phyloP scores from a whole-genome alignment of 2,888 invertebrate species.

The Caenorhabditis sp. region DNA sequence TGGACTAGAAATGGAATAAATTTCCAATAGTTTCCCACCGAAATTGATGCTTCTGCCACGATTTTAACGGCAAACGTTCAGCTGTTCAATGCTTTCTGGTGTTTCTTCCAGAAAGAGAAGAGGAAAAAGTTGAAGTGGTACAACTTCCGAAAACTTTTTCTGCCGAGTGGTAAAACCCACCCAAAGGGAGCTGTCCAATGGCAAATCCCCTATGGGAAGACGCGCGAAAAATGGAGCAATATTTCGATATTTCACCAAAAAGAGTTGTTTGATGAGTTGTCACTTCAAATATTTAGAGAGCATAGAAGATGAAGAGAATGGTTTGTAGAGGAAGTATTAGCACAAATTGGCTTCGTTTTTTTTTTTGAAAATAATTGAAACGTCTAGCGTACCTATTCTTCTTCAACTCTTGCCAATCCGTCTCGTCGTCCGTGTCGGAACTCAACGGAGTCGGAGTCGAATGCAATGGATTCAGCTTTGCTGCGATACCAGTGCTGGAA shows the following conservation, averaged over 20 bases:
- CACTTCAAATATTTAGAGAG: background rate
- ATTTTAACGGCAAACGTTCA: background rate
- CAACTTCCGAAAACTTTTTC: background rate
- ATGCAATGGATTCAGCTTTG: constrained; percentile 10
- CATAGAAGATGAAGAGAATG: too few relatives aligned
- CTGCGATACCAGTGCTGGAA: constrained; percentile 33
- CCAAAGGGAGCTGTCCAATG: background rate
- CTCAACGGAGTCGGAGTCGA: background rate
- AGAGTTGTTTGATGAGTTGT: constrained; percentile 11
- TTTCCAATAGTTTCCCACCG: too few relatives aligned
- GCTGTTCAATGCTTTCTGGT: too few relatives aligned
- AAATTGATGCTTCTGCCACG: background rate
- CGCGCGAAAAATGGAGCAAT: background rate
- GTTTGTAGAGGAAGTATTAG: too few relatives aligned
- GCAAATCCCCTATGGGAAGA: constrained; percentile 8
- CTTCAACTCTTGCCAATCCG: background rate
- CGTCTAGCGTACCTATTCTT: background rate
- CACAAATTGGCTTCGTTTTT: background rate
- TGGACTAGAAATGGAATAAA: background rate
- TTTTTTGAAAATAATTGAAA: background rate
- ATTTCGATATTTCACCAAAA: background rate
- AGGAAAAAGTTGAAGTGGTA: background rate
- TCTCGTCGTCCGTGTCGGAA: constrained; percentile 3
- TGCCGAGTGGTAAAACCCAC: background rate
- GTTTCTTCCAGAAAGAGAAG: background rate